Evolutionary conservation across 2,888 invertebrate species (phyloP), one percentile per base, ranked within the genome.

Genomic region (Chloromyia formosa): DNA sequence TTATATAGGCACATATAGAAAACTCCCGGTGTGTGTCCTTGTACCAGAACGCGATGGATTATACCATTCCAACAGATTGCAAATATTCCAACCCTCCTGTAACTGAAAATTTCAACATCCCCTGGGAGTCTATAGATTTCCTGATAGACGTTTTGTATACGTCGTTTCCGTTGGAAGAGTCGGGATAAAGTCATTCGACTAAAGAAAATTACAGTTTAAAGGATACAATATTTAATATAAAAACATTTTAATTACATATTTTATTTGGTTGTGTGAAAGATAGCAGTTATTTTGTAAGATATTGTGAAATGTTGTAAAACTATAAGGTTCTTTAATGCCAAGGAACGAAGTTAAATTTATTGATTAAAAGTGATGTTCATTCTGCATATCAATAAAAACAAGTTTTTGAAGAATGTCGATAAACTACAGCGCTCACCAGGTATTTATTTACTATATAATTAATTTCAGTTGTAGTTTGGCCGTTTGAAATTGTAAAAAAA

Each of bases 351-450:
- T 35, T 2, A 35, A 35, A 35, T 35, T 35, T 35, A 35, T 35
- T n/a, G n/a, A n/a, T n/a, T n/a, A n/a, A n/a, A n/a, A n/a, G n/a
- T n/a, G n/a, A n/a, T n/a, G n/a, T n/a, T n/a, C n/a, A n/a, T n/a
- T n/a, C n/a, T n/a, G n/a, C n/a, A n/a, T n/a, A n/a, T n/a, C n/a
- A n/a, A n/a, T n/a, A n/a, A n/a, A n/a, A n/a, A n/a, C n/a, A n/a
- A n/a, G n/a, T n/a, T n/a, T n/a, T n/a, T 58, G 10, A 58, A 69
- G 12, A 9, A 75, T 75, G 75, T 42, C 75, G 12, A 23, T 42
- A 22, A 75, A 75, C 56, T 75, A 60, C 58, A 66, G 66, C 53
- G 75, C 75, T 14, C 73, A 75, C 60, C 75, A 75, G 75, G 75
- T 75, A 72, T 35, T 62, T 60, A n/a, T n/a, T n/a, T n/a, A n/a